Evolutionary conservation across 2,888 invertebrate genomes (phyloP), one percentile per base, ranked within the genome.

Genomic region (Cheilosia impressa): DNA sequence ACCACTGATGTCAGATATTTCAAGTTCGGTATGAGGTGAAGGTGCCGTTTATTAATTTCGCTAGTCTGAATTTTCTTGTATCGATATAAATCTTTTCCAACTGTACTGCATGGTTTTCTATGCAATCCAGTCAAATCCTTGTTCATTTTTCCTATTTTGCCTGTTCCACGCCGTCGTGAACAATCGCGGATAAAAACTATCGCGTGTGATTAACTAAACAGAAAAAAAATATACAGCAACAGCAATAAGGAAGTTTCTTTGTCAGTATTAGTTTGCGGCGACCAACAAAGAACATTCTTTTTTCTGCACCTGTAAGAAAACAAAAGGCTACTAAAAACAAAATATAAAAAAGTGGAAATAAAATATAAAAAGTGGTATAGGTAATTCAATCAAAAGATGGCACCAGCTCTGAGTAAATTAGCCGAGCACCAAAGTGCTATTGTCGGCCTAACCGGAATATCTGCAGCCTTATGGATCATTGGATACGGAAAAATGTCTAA

Each of bases 341-440:
- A n/a, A 7, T 17, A 24, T n/a, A 5, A 34, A 19, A 10, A 47
- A 71, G 22, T 19, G 57, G 19, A 52, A 24, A 66, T 6, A 17
- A 53, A n/a, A 7, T 17, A 24, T n/a, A 5, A 34, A 19, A 10
- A 71, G 22, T 19, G 57, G 19, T 38, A 72, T 81, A 57, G 53
- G 72, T 77, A 76, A 57, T 57, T 66, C 10, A 0, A 72, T n/a
- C 19, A 72, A 85, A 87, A 55, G 87, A 96, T 96, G 96, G 96
- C 96, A 89, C 96, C 96, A 88, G 94, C 94, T 91, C 93, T 96
- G 87, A 96, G 96, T 92, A 96, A 96, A 94, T 93, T 95, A 89
- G 93, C 95, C 87, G 94, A 95, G 88, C 94, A 94, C 92, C 95
- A 89, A 87, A 91, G 89, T 89, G 90, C 90, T 87, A 94, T 91